These are phyloP conservation scores for Epicampocera succincta DNA, from an alignment of 2,888 invertebrate genomes.

Conservation along the genomic window DNA sequence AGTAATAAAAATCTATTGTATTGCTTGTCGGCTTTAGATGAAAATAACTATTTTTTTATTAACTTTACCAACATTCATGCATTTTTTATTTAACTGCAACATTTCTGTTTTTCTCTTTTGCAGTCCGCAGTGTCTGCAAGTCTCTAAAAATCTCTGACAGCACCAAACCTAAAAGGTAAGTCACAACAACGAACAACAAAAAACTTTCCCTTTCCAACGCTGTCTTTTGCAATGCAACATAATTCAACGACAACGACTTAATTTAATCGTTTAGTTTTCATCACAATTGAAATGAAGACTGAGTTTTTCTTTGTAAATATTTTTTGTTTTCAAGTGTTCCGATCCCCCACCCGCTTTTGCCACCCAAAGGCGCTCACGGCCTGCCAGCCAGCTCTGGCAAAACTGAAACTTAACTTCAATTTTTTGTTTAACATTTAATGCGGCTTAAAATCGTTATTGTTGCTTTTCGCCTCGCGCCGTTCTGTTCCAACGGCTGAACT, in stretches of 20 bases:
- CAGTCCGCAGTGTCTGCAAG: slow-evolving; percentile 28
- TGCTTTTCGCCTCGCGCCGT: not conserved
- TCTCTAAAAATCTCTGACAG: not conserved
- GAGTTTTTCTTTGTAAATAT: not conserved
- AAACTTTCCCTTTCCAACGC: not conserved
- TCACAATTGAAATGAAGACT: slow-evolving; percentile 7
- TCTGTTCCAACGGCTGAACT: not conserved
- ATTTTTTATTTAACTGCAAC: slow-evolving; percentile 18
- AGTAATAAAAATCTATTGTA: no score
- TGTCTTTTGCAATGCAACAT: slow-evolving; percentile 1
- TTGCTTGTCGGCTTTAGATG: not conserved
- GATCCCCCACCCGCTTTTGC: slow-evolving; percentile 18
- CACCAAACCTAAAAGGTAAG: slow-evolving; percentile 28
- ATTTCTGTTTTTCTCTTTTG: not conserved
- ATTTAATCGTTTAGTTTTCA: slow-evolving; percentile 20
- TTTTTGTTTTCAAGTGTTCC: slow-evolving; percentile 2
- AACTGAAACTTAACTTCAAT: slow-evolving; percentile 33
- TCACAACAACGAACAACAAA: not conserved
- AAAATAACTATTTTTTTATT: slow-evolving; percentile 19
- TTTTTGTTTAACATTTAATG: slow-evolving; percentile 39
- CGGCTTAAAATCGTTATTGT: not conserved
- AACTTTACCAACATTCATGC: not conserved
- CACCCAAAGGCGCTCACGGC: slow-evolving; percentile 16
- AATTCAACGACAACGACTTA: slow-evolving; percentile 1
- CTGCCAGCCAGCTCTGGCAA: not conserved